Base-by-base conservation (phyloP, 2,888 invertebrate genomes). In the Sicus ferrugineus region DNA sequence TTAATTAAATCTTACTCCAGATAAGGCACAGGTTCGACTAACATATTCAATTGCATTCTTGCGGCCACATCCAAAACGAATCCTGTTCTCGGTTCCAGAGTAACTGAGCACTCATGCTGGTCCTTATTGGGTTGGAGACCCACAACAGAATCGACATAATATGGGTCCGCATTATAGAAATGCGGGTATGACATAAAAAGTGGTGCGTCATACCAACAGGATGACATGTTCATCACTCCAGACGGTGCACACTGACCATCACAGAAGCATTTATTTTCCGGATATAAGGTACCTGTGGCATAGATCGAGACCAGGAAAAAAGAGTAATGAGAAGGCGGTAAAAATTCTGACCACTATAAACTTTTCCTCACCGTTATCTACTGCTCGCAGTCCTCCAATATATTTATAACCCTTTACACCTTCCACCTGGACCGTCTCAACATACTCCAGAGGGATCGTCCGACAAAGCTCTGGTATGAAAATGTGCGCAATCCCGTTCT, bases 151-250 rank as follows among this genome's bases (percentile, higher is more conserved):
- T 90, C 86, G 6, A 86, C 76, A 68, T 93, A 91, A 72, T 84
- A 87, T 0, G 91, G 89, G 85, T 94, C 95, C 0, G 89, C 95
- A 77, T 90, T 88, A 78, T 91, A 87, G 84, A 93, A 96, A 86
- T 96, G 95, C 0, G 96, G 96, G 74, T 92, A 88, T 1, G 94
- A 93, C 50, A 93, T 88, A 81, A 93, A 93, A 0, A 92, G 89
- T 0, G 96, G 95, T 0, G 94, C 91, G 9, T 92, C 93, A 78
- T 87, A 92, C 73, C 92, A 89, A 76, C 94, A 94, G 11, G 90
- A 85, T 0, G 92, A 91, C 21, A 93, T 88, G 81, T 94, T 93
- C 78, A 93, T 85, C 21, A 90, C 86, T 0, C 94, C 94, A 0
- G 89, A 88, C 73, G 92, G 93, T 78, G 92, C 90, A 72, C 90